phyloP scores from a whole-genome alignment of 2,888 invertebrate species.

The Volucella bombylans region DNA sequence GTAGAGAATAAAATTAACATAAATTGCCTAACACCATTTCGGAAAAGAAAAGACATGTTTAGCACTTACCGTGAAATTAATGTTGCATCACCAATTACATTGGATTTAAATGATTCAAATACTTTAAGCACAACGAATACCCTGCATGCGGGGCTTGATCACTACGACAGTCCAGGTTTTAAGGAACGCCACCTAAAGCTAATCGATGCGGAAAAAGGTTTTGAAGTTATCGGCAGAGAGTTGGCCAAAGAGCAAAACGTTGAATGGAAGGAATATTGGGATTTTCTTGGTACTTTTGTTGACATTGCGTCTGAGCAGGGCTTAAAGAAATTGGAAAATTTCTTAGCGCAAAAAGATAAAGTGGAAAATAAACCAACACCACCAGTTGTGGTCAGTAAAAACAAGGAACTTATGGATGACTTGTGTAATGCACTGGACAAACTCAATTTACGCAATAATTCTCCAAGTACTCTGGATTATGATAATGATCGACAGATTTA shows the following conservation, averaged over 20 bases:
- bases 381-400: conserved; percentile 48
- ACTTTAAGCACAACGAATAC: conserved; percentile 13
- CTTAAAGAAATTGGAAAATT: conserved; percentile 88
- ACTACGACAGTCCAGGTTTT: conserved; percentile 77
- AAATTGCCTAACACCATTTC: conserved; percentile 55
- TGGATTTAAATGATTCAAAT: conserved; percentile 67
- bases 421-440: conserved; percentile 75
- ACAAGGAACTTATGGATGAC: conserved; percentile 74
- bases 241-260: conserved; percentile 88
- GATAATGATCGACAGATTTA: conserved; percentile 48
- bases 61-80: conserved; percentile 77
- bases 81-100: conserved; percentile 73
- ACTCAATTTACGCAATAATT: conserved; percentile 48
- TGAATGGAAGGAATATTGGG: conserved; percentile 96
- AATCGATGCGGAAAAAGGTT: conserved; percentile 91
- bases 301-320: conserved; percentile 90
- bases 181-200: conserved; percentile 84
- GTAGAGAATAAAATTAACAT: conserved; percentile 42
- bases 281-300: conserved; percentile 91
- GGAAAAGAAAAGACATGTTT: conserved; percentile 77
- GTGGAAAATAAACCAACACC: conserved; percentile 48
- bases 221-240: conserved; percentile 92
- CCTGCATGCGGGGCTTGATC: conserved; percentile 60
- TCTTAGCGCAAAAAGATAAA: conserved; percentile 83
- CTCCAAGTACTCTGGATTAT: conserved; percentile 24